Conservation (phyloP, 1,140 invertebrate species). For the Patella vulgata region DNA sequence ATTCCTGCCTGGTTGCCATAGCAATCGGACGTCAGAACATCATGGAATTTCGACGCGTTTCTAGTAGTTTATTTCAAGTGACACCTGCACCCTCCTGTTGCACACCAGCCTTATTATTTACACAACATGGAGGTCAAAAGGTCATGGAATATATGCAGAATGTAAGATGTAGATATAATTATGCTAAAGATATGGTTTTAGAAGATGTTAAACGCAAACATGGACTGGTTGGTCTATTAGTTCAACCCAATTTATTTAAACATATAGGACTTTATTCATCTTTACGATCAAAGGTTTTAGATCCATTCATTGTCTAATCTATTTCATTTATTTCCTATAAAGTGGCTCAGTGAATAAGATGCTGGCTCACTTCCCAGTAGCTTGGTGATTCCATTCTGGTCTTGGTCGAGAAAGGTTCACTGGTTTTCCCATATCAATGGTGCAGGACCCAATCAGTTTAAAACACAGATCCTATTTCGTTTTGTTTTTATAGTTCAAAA, state of each 20-base stretch:
- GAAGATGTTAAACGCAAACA: conserved; percentile 34
- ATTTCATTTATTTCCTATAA: too few relatives aligned
- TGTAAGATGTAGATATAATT: conserved; percentile 33
- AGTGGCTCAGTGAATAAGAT: too few relatives aligned
- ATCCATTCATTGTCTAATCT: conserved; percentile 52
- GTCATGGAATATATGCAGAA: conserved; percentile 31
- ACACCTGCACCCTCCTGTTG: conserved; percentile 51
- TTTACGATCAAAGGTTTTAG: conserved; percentile 36
- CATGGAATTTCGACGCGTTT: conserved; percentile 39
- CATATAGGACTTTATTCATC: conserved; percentile 54
- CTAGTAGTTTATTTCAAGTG: conserved; percentile 41
- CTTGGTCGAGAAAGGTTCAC: too few relatives aligned
- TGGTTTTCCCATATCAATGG: too few relatives aligned
- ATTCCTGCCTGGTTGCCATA: conserved; percentile 33
- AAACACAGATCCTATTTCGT: too few relatives aligned
- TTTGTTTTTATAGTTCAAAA: too few relatives aligned
- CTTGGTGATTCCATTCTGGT: too few relatives aligned
- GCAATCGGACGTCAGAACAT: conserved; percentile 47
- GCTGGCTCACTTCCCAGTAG: too few relatives aligned
- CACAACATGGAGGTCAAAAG: conserved; percentile 27
- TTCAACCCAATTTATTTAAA: conserved; percentile 49
- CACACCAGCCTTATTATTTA: conserved; percentile 50
- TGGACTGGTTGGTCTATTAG: conserved; percentile 24
- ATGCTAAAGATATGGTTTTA: conserved; percentile 46
- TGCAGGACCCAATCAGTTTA: too few relatives aligned